phyloP scores from a whole-genome alignment of 2,113 vertebrate genomes.

The Erythrocebus patas region DNA sequence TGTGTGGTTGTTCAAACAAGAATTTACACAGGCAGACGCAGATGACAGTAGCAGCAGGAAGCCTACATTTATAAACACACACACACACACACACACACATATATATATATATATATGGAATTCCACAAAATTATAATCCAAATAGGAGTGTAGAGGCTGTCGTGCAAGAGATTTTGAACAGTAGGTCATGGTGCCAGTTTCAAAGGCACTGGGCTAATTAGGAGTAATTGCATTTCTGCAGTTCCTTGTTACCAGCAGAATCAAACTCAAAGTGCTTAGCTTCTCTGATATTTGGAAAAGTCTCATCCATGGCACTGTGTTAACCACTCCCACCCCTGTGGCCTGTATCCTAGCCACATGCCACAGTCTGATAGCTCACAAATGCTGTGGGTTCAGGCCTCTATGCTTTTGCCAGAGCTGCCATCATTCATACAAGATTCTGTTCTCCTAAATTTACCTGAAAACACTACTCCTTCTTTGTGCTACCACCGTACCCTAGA shows the following conservation, averaged over 20 bases:
- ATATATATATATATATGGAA: background rate
- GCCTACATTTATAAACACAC: background rate
- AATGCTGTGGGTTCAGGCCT: background rate
- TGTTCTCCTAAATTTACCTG: background rate
- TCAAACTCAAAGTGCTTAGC: background rate
- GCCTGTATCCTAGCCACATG: rapidly evolving
- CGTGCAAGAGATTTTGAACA: background rate
- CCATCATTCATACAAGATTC: background rate
- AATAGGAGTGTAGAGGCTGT: rapidly evolving
- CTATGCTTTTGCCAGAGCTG: background rate
- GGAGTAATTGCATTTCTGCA: background rate
- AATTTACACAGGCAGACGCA: background rate
- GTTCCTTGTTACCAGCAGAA: background rate
- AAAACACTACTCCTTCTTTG: background rate
- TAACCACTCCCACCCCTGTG: rapidly evolving
- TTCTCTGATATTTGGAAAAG: background rate
- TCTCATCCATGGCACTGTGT: rapidly evolving
- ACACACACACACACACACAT: no score
- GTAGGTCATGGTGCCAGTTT: rapidly evolving
- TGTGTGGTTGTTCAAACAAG: background rate
- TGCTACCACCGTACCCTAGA: no score
- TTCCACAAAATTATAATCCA: background rate
- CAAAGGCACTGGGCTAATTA: background rate
- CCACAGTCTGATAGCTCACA: no score
- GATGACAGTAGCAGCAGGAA: background rate